These are phyloP conservation scores for Drosophila demipolita DNA, from an alignment of 2,888 invertebrate genomes.

Conservation along the genomic window DNA sequence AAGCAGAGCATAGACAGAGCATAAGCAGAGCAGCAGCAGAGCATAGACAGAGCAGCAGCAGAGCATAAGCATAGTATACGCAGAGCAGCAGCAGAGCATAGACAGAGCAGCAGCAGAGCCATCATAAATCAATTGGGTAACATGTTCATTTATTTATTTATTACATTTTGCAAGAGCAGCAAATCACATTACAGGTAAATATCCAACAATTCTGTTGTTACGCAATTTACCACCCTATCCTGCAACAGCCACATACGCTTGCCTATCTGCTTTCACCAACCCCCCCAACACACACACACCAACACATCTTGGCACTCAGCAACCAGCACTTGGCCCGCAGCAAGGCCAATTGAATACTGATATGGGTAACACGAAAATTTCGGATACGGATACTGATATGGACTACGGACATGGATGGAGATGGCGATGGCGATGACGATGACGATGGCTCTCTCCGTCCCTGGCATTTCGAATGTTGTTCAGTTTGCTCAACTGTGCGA, in stretches of 20 bases:
- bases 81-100: too few relatives aligned
- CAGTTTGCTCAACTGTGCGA: slow-evolving; percentile 50
- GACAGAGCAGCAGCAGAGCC: neutral
- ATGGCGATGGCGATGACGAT: neutral
- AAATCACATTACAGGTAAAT: slow-evolving; percentile 53
- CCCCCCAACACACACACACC: neutral
- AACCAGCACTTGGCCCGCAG: neutral
- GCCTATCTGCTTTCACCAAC: neutral
- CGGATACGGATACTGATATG: slow-evolving; percentile 42
- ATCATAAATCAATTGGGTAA: slow-evolving; percentile 70
- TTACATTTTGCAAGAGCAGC: slow-evolving; percentile 54
- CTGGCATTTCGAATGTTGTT: slow-evolving; percentile 2
- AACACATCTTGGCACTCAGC: neutral
- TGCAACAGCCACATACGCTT: neutral
- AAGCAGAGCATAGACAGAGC: too few relatives aligned
- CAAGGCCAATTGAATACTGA: slow-evolving; percentile 53
- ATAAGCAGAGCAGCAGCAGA: too few relatives aligned
- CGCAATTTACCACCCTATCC: slow-evolving; percentile 5
- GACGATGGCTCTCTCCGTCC: slow-evolving; percentile 8
- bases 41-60: too few relatives aligned
- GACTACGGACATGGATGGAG: slow-evolving; percentile 28
- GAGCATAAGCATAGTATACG: too few relatives aligned
- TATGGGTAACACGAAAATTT: slow-evolving; percentile 42
- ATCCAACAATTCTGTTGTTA: slow-evolving; percentile 3
- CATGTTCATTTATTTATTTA: slow-evolving; percentile 73